A percentile compares a stretch with the other conserved stretches of the same genome.
These are phyloP conservation scores for Camponotus floridanus DNA, from an alignment of 1,140 invertebrate species.

Conservation along the genomic window DNA sequence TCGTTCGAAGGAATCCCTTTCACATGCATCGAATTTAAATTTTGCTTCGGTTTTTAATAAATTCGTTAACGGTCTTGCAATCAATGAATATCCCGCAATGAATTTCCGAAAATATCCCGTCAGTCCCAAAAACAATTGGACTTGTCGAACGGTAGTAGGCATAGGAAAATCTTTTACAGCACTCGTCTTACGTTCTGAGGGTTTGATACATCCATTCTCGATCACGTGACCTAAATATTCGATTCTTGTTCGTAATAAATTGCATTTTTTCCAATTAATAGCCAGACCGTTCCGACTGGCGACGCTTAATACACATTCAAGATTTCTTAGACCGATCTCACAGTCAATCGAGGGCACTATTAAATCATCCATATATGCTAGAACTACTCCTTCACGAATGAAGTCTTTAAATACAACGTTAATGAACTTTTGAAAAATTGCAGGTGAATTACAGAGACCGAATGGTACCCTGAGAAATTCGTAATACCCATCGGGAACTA, in stretches of 20 bases:
- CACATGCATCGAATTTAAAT: too few relatives aligned
- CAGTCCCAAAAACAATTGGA: too few relatives aligned
- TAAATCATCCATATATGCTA: background rate
- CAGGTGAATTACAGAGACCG: slow-evolving; percentile 5
- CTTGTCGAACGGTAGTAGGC: too few relatives aligned
- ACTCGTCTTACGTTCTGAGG: background rate
- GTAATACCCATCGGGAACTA: background rate
- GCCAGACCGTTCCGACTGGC: background rate
- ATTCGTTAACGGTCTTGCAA: too few relatives aligned
- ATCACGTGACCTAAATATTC: background rate
- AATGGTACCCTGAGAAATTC: slow-evolving; percentile 7
- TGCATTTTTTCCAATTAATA: slow-evolving; percentile 3
- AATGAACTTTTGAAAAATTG: background rate
- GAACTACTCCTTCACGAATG: background rate
- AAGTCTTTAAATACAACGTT: background rate
- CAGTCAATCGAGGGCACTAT: background rate
- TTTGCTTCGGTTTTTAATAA: too few relatives aligned
- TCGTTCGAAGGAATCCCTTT: too few relatives aligned
- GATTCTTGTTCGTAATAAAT: background rate
- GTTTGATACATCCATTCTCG: background rate
- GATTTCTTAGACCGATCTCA: background rate
- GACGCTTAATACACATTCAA: background rate
- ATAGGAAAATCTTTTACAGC: background rate
- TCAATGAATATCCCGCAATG: too few relatives aligned
- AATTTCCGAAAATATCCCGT: too few relatives aligned